Evolutionary conservation across 2,113 vertebrate species (phyloP).

Genomic region (Petromus typicus): DNA sequence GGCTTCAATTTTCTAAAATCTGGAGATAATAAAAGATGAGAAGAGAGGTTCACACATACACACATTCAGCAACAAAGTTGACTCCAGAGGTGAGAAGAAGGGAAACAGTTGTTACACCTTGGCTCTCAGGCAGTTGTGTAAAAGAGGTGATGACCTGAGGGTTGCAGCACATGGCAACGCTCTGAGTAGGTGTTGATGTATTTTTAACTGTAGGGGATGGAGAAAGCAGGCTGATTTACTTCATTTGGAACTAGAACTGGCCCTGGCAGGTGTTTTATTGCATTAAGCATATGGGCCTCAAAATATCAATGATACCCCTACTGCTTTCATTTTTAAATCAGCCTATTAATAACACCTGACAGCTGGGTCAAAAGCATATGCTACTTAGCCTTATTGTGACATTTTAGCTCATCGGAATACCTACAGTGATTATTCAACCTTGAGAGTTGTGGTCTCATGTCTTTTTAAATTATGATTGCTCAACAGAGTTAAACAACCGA

Average conservation of each 20-base stretch:
- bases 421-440: conserved; percentile 74
- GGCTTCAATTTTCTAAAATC: background rate
- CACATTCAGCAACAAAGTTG: background rate
- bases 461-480: conserved; percentile 74
- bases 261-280: conserved; percentile 74
- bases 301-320: conserved; percentile 72
- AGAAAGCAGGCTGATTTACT: conserved; percentile 29
- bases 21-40: background rate
- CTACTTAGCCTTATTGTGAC: conserved; percentile 74
- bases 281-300: conserved; percentile 79
- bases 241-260: conserved; percentile 66
- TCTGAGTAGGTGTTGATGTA: conserved; percentile 65
- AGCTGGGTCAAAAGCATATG: conserved; percentile 77
- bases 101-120: background rate
- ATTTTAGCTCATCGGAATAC: conserved; percentile 70
- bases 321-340: conserved; percentile 70
- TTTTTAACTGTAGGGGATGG: conserved; percentile 46
- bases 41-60: background rate
- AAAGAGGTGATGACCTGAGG: conserved; percentile 27
- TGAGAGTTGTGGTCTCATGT: conserved; percentile 62
- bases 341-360: conserved; percentile 78
- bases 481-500: conserved; percentile 64
- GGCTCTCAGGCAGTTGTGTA: background rate
- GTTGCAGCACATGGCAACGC: background rate
- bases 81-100: background rate